Evolutionary conservation across 2,113 vertebrate genomes (phyloP).

Genomic region (Puntigrus tetrazona): DNA sequence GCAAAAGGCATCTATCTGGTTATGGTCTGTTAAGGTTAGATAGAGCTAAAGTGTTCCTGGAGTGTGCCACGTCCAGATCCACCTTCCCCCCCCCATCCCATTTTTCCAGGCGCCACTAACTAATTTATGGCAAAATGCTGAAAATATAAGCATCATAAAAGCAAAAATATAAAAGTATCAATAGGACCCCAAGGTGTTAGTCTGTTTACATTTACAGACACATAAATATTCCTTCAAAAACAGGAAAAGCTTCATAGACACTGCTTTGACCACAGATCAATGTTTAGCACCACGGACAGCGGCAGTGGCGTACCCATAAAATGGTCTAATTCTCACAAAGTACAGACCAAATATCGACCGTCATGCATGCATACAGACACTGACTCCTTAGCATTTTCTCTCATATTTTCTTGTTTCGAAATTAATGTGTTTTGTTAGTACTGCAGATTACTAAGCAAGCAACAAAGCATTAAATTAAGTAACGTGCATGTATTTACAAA

Average conservation of each 20-base stretch:
- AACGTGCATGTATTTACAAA: background rate
- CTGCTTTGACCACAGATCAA: background rate
- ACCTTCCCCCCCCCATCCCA: no score
- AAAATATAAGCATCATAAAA: background rate
- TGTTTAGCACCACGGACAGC: slow-evolving; percentile 29
- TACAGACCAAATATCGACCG: background rate
- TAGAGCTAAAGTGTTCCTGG: no score
- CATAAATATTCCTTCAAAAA: background rate
- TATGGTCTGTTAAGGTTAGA: no score
- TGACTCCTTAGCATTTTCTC: background rate
- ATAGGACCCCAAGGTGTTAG: background rate
- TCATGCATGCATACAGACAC: background rate
- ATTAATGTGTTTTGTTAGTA: background rate
- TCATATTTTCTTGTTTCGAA: background rate
- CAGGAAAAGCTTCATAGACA: background rate
- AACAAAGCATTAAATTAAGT: background rate
- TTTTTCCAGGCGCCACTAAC: no score
- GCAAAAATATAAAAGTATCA: background rate
- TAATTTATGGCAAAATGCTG: background rate
- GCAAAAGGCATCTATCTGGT: no score
- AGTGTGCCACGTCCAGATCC: no score
- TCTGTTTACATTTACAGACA: background rate
- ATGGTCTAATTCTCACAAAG: background rate
- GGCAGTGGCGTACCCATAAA: background rate
- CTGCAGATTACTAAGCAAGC: background rate